Base-by-base conservation (phyloP, 2,888 invertebrate species). In the Leucoptera coffeella region DNA sequence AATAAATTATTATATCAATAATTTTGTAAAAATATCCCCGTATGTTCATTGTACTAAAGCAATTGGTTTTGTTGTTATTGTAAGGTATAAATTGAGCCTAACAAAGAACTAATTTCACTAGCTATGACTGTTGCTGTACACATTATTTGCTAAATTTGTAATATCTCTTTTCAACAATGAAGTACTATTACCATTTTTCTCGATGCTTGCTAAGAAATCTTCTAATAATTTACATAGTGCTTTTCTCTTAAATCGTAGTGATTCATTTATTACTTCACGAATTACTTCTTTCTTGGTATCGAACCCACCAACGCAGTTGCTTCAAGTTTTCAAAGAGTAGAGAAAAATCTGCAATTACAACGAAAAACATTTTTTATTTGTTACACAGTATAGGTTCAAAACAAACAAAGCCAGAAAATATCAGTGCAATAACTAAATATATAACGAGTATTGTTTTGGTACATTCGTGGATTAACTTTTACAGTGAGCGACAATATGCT, bases 221-320 rank as follows among this genome's bases (percentile, higher is more conserved):
- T 84, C 81, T 32, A 85, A 61, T 31, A 80, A 50, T 42, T 75
- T 73, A 15, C 82, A 84, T 35, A 87, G 64, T 37, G 75, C 74
- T 47, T 81, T 80, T 39, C 86, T 72, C 51, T 87, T 88, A 55
- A 87, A 88, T 41, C 87, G 71, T 39, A 83, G 60, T 23, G 85
- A 82, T 64, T 88, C 87, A 39, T 78, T 76, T 38, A 85, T 82
- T 35, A 85, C 77, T 43, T 85, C 79, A 38, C 78, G 76, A 33
- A 85, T 65, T 53, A 85, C 75, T 42, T 76, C 75, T 37, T 82
- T 77, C 56, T 82, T 79, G 43, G 76, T 73, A 39, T 82, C 80
- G 30, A 77, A 55, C 42, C 76, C 75, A 37, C 85, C 85, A 61
- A 80, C 78, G 39, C 55, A 86, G 69, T 36, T 76, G 76, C 52